A percentile compares a stretch with the other conserved stretches of the same genome.
Evolutionary conservation across 2,113 vertebrate genomes (phyloP).

Genomic region (Entelurus aequoreus): DNA sequence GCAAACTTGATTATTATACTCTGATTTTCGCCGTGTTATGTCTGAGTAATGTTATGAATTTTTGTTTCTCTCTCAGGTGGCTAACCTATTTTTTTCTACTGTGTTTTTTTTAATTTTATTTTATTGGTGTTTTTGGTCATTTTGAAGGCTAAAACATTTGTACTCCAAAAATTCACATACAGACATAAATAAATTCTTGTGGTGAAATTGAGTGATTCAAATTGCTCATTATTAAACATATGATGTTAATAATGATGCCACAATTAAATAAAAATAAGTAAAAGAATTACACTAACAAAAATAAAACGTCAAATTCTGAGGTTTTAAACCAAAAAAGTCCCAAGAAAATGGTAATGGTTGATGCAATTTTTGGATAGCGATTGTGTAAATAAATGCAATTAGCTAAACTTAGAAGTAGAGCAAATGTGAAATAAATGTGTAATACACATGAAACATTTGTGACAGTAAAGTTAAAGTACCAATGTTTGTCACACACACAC

Average conservation of each 20-base stretch:
- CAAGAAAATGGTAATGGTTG: background rate
- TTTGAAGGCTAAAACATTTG: slow-evolving; percentile 67
- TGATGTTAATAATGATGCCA: background rate
- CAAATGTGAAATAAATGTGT: background rate
- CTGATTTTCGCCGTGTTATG: slow-evolving; percentile 53
- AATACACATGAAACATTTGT: background rate
- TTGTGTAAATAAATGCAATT: too few relatives aligned
- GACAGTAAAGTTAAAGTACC: too few relatives aligned
- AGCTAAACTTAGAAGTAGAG: background rate
- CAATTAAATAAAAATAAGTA: background rate
- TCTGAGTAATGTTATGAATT: slow-evolving; percentile 55
- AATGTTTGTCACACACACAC: too few relatives aligned
- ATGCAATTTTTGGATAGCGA: background rate
- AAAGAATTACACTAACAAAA: too few relatives aligned
- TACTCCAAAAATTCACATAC: slow-evolving; percentile 61
- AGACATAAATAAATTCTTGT: slow-evolving; percentile 67
- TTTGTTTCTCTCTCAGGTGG: slow-evolving; percentile 69
- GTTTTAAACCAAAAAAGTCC: background rate
- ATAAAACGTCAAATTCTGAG: too few relatives aligned
- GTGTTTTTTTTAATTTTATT: slow-evolving; percentile 33
- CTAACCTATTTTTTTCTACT: slow-evolving; percentile 60
- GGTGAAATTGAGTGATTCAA: slow-evolving; percentile 29
- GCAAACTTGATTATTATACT: slow-evolving; percentile 59
- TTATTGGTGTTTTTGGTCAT: slow-evolving; percentile 58
- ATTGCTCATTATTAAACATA: background rate